Percentiles rank a stretch among this genome's conserved stretches.
Conservation (phyloP, 2,113 vertebrate genomes). For the Passer domesticus region DNA sequence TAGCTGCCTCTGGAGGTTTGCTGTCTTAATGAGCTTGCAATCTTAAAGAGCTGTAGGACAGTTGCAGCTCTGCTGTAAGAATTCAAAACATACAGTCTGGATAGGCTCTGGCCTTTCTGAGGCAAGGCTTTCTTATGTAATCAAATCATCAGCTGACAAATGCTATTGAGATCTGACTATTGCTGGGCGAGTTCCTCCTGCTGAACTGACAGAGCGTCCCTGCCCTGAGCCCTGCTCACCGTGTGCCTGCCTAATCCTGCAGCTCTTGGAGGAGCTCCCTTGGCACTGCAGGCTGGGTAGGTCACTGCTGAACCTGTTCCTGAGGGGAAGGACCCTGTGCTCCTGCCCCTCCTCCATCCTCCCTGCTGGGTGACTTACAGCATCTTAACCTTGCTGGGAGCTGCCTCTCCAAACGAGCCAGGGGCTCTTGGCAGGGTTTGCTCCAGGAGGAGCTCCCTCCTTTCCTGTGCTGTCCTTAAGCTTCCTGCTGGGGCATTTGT, state of each 20-base stretch:
- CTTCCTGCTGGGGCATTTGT: not conserved
- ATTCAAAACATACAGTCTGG: not conserved
- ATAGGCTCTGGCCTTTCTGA: not conserved
- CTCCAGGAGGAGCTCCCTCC: not conserved
- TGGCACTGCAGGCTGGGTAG: not conserved
- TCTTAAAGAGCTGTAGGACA: not conserved
- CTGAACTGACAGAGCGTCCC: not conserved
- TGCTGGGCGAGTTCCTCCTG: not conserved
- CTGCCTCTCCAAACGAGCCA: not conserved
- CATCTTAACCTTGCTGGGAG: not conserved
- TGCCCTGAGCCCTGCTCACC: not conserved
- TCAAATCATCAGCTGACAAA: not conserved
- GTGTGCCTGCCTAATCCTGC: not conserved
- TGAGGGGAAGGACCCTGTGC: not conserved
- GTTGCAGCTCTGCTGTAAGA: not conserved
- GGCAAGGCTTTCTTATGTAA: not conserved
- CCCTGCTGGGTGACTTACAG: not conserved
- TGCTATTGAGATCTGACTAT: not conserved
- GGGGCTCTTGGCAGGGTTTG: not conserved
- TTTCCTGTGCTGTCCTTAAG: not conserved
- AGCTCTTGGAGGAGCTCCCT: not conserved
- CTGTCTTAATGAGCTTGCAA: not conserved
- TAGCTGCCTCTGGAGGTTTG: not conserved
- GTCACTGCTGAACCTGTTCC: not conserved
- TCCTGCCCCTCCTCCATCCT: not conserved